Conservation (phyloP, 2,113 vertebrate genomes). For the Prietella phreatophila region DNA sequence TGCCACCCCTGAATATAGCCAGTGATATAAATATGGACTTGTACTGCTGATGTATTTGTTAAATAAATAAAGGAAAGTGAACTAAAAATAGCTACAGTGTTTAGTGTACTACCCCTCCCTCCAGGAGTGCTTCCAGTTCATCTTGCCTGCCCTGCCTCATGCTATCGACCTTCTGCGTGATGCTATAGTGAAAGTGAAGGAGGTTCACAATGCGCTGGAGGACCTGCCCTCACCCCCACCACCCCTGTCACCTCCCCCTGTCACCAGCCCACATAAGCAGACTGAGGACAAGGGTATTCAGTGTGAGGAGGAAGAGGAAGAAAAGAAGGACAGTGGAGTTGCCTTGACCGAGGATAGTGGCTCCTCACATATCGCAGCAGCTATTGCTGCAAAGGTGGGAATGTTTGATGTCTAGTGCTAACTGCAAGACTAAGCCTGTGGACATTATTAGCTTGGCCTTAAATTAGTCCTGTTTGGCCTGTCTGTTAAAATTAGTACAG, state of each 20-base stretch:
- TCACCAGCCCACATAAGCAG: slow-evolving; percentile 86
- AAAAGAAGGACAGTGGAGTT: slow-evolving; percentile 88
- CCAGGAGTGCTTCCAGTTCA: slow-evolving; percentile 99
- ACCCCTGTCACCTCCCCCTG: slow-evolving; percentile 81
- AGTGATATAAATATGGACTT: neutral
- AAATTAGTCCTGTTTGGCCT: neutral
- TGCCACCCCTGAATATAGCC: neutral
- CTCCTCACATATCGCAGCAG: slow-evolving; percentile 96
- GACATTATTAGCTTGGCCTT: neutral
- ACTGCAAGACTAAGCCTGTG: neutral
- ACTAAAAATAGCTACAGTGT: neutral
- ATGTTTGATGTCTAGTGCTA: neutral
- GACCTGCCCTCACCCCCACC: slow-evolving; percentile 92
- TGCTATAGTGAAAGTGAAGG: slow-evolving; percentile 91
- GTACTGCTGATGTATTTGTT: neutral
- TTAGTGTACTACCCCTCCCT: neutral
- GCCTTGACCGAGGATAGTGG: slow-evolving; percentile 92
- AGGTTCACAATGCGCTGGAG: slow-evolving; percentile 92
- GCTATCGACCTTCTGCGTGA: slow-evolving; percentile 97
- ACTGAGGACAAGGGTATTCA: slow-evolving; percentile 98
- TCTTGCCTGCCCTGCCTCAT: slow-evolving; percentile 97
- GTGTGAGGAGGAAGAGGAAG: slow-evolving; percentile 95
- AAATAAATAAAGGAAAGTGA: neutral
- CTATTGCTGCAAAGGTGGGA: slow-evolving; percentile 83
- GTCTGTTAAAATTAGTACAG: neutral